Evolutionary conservation across 2,797 vertebrate genomes (phyloP).

Genomic region (Esox masquinongy): DNA sequence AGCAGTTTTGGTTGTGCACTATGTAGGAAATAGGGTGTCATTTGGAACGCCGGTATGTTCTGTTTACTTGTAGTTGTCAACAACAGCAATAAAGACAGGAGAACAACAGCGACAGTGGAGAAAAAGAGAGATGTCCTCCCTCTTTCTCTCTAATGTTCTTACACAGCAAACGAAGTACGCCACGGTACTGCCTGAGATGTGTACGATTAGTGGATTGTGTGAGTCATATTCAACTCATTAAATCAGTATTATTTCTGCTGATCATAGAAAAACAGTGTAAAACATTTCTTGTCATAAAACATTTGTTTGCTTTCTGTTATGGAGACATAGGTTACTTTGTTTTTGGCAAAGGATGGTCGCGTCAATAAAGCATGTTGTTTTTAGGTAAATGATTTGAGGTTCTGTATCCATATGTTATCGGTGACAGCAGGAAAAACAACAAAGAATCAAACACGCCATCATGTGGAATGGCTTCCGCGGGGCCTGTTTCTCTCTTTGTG

Average conservation of each 20-base stretch:
- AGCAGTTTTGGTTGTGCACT: not conserved
- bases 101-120: not conserved
- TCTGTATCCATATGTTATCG: constrained; percentile 2
- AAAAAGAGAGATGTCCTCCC: constrained; percentile 24
- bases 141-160: constrained; percentile 29
- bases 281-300: constrained; percentile 33
- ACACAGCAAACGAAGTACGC: not conserved
- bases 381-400: constrained; percentile 41
- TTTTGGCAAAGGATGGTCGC: constrained; percentile 48
- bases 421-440: not conserved
- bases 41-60: not conserved
- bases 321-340: constrained; percentile 31
- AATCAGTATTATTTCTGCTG: constrained; percentile 65
- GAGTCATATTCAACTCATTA: constrained; percentile 37
- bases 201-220: constrained; percentile 40
- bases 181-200: constrained; percentile 42
- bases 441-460: not conserved
- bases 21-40: not conserved
- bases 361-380: constrained; percentile 76
- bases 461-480: too few relatives aligned
- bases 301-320: constrained; percentile 41
- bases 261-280: constrained; percentile 37
- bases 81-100: too few relatives aligned
- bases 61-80: too few relatives aligned
- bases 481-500: too few relatives aligned